A percentile compares a stretch with the other conserved stretches of the same genome.
Conservation (phyloP, 2,888 invertebrate species). For the Netelia fuscicornis region DNA sequence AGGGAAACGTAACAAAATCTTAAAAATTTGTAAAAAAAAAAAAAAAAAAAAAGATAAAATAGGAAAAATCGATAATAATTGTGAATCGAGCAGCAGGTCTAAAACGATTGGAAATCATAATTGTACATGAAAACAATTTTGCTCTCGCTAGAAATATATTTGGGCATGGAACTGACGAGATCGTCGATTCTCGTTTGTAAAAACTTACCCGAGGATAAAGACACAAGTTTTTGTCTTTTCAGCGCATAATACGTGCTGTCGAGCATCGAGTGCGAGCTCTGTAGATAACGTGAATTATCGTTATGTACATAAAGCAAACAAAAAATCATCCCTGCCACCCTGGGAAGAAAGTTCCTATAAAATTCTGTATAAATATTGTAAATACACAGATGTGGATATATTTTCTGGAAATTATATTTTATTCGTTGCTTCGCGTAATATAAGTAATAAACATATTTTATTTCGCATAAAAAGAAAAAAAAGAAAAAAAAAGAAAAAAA, state of each 20-base stretch:
- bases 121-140: conserved; percentile 3
- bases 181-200: background rate
- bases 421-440: conserved; percentile 61
- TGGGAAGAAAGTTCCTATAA: conserved; percentile 64
- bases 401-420: conserved; percentile 74
- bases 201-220: background rate
- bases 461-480: conserved; percentile 10
- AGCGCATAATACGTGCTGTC: background rate
- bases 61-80: background rate
- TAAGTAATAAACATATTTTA: conserved; percentile 61
- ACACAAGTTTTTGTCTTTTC: background rate
- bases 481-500: background rate
- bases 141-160: conserved; percentile 31
- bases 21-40: background rate
- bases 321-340: background rate
- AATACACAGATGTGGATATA: conserved; percentile 65
- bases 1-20: background rate
- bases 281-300: background rate
- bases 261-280: conserved; percentile 17
- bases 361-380: conserved; percentile 70
- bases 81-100: conserved; percentile 27
- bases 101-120: background rate
- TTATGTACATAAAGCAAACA: background rate
- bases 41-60: background rate
- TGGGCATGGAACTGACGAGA: background rate